These are phyloP conservation scores for Pristis pectinata DNA, from an alignment of 2,797 vertebrate species.

Conservation along the genomic window DNA sequence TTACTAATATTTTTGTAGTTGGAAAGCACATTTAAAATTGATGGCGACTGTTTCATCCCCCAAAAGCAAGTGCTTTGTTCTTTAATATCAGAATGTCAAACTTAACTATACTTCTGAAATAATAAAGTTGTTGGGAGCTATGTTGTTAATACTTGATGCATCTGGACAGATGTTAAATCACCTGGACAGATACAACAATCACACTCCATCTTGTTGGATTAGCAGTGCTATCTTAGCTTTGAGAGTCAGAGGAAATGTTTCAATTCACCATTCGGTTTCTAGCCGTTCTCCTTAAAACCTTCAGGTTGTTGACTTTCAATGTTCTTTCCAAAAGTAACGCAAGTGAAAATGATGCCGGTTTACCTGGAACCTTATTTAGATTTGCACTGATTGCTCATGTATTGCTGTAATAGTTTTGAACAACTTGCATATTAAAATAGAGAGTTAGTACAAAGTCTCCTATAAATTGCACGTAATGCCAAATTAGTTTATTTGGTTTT, in stretches of 20 bases:
- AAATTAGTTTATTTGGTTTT: neutral
- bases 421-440: neutral
- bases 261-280: too few species aligned
- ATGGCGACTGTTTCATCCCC: neutral
- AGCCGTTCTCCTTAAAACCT: neutral
- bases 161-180: too few species aligned
- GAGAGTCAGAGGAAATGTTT: neutral
- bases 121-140: neutral
- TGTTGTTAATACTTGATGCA: neutral
- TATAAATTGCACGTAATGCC: neutral
- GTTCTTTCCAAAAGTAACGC: neutral
- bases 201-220: neutral
- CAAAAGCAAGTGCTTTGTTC: neutral
- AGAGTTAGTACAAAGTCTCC: neutral
- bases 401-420: neutral
- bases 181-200: neutral
- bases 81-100: neutral
- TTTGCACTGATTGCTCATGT: neutral
- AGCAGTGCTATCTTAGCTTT: neutral
- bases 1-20: conserved; percentile 12
- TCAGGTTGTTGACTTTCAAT: neutral
- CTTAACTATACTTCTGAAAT: neutral
- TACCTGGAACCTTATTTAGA: neutral
- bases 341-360: neutral
- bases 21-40: conserved; percentile 8